Percentiles rank a stretch among this genome's conserved stretches.
phyloP scores from a whole-genome alignment of 2,888 invertebrate species.

The Drosophila anceps region DNA sequence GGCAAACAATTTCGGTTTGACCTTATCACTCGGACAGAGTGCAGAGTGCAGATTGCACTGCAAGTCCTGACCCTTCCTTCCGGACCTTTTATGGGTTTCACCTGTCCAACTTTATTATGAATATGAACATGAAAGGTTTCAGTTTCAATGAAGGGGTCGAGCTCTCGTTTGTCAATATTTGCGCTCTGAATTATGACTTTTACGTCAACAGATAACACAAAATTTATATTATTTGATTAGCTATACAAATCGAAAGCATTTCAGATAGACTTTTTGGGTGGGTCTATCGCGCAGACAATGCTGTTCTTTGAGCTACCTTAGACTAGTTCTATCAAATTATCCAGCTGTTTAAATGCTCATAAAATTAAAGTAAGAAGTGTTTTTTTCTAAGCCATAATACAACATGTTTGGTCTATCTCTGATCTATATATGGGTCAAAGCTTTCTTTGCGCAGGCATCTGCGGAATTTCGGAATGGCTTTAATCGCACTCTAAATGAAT shows the following conservation, averaged over 20 bases:
- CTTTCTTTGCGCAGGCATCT: constrained; percentile 25
- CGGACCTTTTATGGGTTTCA: constrained; percentile 64
- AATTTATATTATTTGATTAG: constrained; percentile 29
- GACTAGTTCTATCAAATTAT: constrained; percentile 3
- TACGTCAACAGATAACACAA: constrained; percentile 35
- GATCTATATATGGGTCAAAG: constrained; percentile 35
- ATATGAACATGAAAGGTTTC: constrained; percentile 56
- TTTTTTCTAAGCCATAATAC: constrained; percentile 1
- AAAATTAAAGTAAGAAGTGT: constrained; percentile 5
- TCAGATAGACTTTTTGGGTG: constrained; percentile 1
- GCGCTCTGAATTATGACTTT: constrained; percentile 51
- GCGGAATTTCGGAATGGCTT: constrained; percentile 2
- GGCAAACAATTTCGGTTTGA: constrained; percentile 43
- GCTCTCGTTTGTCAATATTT: constrained; percentile 61
- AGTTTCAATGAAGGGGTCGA: constrained; percentile 27
- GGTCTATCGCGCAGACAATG: constrained; percentile 15
- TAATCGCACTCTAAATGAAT: constrained; percentile 36
- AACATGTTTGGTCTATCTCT: background rate
- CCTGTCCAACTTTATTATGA: constrained; percentile 61
- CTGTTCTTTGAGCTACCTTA: constrained; percentile 27
- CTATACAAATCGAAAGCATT: constrained; percentile 6
- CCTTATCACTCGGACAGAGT: constrained; percentile 32
- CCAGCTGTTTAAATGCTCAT: constrained; percentile 41
- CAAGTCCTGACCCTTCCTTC: constrained; percentile 45
- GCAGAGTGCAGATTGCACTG: constrained; percentile 1